These are phyloP conservation scores for Loriculus beryllinus DNA, from an alignment of 2,797 vertebrate species.

Conservation along the genomic window DNA sequence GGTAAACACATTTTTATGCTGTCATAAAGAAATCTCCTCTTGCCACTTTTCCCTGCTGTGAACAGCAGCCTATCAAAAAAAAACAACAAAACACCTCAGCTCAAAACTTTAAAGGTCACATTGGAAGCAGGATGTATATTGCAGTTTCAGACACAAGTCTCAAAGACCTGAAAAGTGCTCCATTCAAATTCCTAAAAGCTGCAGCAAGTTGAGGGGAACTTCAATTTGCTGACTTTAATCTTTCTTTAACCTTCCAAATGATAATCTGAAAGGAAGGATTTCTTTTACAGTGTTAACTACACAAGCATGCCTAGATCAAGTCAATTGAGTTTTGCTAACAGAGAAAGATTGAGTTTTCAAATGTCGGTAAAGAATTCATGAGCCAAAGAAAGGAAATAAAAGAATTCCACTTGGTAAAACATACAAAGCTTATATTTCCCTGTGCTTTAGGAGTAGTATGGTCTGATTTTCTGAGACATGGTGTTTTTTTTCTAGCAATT, in stretches of 20 bases:
- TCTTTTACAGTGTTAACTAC: neutral
- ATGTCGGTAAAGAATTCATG: neutral
- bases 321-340: neutral
- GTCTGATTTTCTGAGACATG: rapidly evolving
- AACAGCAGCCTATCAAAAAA: conserved; percentile 34
- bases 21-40: conserved; percentile 22
- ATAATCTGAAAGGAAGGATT: neutral
- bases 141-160: neutral
- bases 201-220: neutral
- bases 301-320: neutral
- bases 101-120: conserved; percentile 55
- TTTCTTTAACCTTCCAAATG: neutral
- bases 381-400: neutral
- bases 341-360: neutral
- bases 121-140: neutral
- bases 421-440: neutral
- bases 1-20: conserved; percentile 54
- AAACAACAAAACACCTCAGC: neutral
- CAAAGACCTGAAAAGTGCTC: conserved; percentile 1
- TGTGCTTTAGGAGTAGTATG: neutral
- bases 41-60: conserved; percentile 42
- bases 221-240: conserved; percentile 2
- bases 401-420: neutral
- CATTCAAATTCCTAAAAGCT: conserved; percentile 12
- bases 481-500: neutral